A percentile compares a stretch with the other conserved stretches of the same genome.
Evolutionary conservation across 2,888 invertebrate genomes (phyloP).

Genomic region (Meganola albula): DNA sequence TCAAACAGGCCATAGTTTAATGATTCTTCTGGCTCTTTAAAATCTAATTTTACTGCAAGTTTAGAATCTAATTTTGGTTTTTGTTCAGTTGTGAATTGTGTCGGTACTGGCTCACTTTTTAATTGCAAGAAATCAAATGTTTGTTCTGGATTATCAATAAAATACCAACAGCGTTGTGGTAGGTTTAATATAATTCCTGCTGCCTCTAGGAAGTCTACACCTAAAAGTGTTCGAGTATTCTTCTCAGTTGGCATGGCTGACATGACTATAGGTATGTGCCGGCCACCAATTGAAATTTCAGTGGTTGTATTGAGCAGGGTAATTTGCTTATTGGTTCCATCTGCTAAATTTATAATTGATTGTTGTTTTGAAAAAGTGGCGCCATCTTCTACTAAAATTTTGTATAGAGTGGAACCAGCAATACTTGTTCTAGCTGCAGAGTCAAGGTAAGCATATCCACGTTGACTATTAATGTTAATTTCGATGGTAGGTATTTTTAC

Average conservation of each 20-base stretch:
- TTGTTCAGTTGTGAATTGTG: background rate
- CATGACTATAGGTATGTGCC: background rate
- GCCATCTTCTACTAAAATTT: background rate
- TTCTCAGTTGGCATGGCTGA: background rate
- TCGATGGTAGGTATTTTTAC: slow-evolving; percentile 1
- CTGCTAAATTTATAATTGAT: slow-evolving; percentile 2
- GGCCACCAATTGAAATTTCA: background rate
- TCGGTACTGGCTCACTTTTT: background rate
- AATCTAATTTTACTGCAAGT: no score
- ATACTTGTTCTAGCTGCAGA: slow-evolving; percentile 1
- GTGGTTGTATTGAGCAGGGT: background rate
- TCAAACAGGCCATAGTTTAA: no score
- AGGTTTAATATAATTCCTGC: background rate
- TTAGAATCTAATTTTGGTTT: background rate
- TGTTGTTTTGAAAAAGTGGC: background rate
- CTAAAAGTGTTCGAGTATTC: background rate
- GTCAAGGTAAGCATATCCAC: background rate
- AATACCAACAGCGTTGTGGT: background rate
- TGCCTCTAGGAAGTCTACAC: background rate
- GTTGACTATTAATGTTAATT: background rate
- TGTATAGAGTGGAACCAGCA: slow-evolving; percentile 2
- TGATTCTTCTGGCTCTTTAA: no score
- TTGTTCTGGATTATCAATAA: background rate
- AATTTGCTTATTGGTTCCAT: background rate
- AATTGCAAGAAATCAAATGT: background rate